Conservation (phyloP, 2,797 vertebrate genomes). For the Tolypeutes matacus region DNA sequence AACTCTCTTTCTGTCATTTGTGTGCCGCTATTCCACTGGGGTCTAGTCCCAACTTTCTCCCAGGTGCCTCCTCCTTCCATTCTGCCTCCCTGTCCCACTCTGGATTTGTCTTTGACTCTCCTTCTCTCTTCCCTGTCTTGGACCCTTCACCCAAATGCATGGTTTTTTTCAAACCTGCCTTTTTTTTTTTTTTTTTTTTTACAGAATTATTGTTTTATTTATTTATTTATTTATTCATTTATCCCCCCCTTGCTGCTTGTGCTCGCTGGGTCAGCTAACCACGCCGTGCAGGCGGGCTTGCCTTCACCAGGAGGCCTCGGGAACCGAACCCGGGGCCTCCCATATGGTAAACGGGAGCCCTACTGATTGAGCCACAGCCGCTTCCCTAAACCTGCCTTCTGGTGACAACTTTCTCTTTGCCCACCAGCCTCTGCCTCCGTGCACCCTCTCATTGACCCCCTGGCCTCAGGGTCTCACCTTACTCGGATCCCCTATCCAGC, state of each 20-base stretch:
- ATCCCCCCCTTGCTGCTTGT: too few species aligned
- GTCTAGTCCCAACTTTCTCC: not conserved
- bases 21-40: not conserved
- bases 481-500: slow-evolving; percentile 98
- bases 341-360: too few species aligned
- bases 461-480: slow-evolving; percentile 97
- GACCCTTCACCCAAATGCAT: slow-evolving; percentile 32
- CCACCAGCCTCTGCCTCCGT: slow-evolving; percentile 97
- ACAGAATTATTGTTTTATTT: too few species aligned
- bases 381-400: not conserved
- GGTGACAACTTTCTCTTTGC: slow-evolving; percentile 63
- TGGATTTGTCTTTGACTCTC: not conserved
- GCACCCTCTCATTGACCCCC: slow-evolving; percentile 99
- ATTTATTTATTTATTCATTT: too few species aligned
- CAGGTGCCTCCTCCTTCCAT: not conserved
- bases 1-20: not conserved
- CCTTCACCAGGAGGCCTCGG: too few species aligned
- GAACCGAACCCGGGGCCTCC: too few species aligned
- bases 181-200: too few species aligned
- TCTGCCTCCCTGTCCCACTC: not conserved
- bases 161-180: not conserved
- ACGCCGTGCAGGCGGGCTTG: too few species aligned
- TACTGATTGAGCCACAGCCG: too few species aligned
- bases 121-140: not conserved
- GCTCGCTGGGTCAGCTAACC: too few species aligned